phyloP scores from a whole-genome alignment of 2,113 vertebrate species.

The Hymenochirus boettgeri region DNA sequence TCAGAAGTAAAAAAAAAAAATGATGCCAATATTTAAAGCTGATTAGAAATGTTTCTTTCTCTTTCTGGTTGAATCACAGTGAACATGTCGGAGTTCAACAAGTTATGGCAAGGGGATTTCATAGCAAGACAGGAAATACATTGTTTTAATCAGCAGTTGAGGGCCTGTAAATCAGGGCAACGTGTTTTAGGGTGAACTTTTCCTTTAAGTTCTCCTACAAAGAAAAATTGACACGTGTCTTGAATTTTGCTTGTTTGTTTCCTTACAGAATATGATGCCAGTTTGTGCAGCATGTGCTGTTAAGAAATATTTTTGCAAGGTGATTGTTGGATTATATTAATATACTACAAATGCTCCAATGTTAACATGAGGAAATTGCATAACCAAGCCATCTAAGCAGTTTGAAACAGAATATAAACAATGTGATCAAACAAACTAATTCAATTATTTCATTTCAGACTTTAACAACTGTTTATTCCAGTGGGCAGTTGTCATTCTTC shows the following conservation, averaged over 20 bases:
- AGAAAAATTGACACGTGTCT: neutral
- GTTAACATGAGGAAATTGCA: constrained; percentile 1
- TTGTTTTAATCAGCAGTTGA: no score
- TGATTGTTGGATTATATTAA: constrained; percentile 1
- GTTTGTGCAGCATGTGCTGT: neutral
- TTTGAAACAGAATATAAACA: neutral
- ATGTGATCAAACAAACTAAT: neutral
- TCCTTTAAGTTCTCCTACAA: no score
- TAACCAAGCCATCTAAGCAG: neutral
- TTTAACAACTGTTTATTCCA: neutral
- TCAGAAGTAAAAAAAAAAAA: no score
- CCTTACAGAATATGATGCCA: neutral
- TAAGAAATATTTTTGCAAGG: neutral
- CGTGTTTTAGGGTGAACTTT: no score
- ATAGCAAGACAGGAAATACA: no score
- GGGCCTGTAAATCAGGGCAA: no score
- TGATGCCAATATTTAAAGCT: no score
- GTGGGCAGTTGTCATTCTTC: neutral
- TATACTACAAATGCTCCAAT: neutral
- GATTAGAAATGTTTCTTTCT: no score
- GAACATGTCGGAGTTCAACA: no score
- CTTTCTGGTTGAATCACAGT: no score
- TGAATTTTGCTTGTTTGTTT: neutral
- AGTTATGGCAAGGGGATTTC: no score
- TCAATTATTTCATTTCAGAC: neutral